Percentiles rank a stretch among this genome's conserved stretches.
These are phyloP conservation scores for Rhabdornis inornatus DNA, from an alignment of 2,113 vertebrate genomes.

Conservation along the genomic window DNA sequence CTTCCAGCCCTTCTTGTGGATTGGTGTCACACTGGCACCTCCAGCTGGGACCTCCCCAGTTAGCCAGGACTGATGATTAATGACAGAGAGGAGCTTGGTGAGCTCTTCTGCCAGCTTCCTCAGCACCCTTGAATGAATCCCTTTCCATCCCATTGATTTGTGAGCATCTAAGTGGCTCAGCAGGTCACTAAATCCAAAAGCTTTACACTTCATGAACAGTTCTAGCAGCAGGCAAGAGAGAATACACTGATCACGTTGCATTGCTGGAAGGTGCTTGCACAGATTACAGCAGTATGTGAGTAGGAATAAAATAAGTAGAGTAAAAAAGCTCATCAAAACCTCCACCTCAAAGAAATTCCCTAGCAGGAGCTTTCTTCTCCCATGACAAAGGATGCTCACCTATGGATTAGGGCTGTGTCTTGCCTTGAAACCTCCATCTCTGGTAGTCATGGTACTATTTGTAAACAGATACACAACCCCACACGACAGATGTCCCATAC, in stretches of 20 bases:
- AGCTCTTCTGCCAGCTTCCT: not conserved
- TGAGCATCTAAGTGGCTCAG: not conserved
- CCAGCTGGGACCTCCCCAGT: not conserved
- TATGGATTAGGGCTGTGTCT: not conserved
- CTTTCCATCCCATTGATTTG: fast-evolving
- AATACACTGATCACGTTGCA: not conserved
- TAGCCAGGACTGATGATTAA: not conserved
- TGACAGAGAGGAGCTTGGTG: not conserved
- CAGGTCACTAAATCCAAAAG: not conserved
- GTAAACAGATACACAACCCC: not conserved
- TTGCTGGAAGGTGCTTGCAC: not conserved
- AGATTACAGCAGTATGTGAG: not conserved
- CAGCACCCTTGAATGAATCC: not conserved
- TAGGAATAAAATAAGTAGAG: not conserved
- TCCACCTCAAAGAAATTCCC: not conserved
- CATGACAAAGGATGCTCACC: not conserved
- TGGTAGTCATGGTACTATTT: not conserved
- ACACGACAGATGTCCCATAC: not conserved
- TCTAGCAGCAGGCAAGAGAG: not conserved
- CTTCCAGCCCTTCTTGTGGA: not conserved
- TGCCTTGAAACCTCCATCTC: not conserved
- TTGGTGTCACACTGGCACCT: not conserved
- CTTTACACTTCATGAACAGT: not conserved
- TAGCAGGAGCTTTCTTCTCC: not conserved
- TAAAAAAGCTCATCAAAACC: not conserved